Base-by-base conservation (phyloP, 2,888 invertebrate genomes). In the Clostera curtula region DNA sequence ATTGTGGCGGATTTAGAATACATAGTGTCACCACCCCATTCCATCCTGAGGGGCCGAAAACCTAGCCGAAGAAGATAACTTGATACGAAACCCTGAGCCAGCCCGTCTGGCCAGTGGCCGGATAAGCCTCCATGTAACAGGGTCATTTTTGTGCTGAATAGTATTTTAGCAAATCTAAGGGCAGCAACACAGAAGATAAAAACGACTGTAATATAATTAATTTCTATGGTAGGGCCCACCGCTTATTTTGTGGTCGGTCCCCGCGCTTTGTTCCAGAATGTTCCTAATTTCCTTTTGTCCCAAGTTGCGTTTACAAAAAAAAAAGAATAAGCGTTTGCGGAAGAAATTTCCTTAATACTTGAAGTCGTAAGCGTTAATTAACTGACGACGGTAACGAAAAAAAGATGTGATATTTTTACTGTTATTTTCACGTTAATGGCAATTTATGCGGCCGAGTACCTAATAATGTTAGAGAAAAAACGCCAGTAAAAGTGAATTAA, bases 281-380 rank as follows among this genome's bases (percentile, higher is more conserved):
- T 37, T 39, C 34, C 45, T 51, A 53, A 60, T 61, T 62, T 57
- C 37, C 43, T 40, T 57, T 57, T 48, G 45, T 53, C 36, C 33
- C 29, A 37, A 39, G 40, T 49, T 52, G 37, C 42, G 45, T 43
- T 43, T 36, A 31, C 39, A 30, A 30, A 38, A 40, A 51, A 49
- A 40, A 51, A 30, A 38, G 40, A 51, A 49, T 40, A 51, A 43
- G 31, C 36, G 29, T 37, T 39, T 33, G 39, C 26, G 29, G 28
- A 36, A 29, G 36, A 52, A 38, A 36, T 49, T 44, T 44, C 36
- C 38, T 32, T 39, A 41, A 45, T 45, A 45, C 38, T 57, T 45
- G 33, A 39, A 34, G 33, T 40, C 31, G 29, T 36, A 37, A 43
- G 40, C 49, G 49, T 57, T 62, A 57, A 61, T 63, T 60, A 62